Evolutionary conservation across 1,140 invertebrate species (phyloP), one percentile per base, ranked within the genome.

Genomic region (Drosophila auraria): DNA sequence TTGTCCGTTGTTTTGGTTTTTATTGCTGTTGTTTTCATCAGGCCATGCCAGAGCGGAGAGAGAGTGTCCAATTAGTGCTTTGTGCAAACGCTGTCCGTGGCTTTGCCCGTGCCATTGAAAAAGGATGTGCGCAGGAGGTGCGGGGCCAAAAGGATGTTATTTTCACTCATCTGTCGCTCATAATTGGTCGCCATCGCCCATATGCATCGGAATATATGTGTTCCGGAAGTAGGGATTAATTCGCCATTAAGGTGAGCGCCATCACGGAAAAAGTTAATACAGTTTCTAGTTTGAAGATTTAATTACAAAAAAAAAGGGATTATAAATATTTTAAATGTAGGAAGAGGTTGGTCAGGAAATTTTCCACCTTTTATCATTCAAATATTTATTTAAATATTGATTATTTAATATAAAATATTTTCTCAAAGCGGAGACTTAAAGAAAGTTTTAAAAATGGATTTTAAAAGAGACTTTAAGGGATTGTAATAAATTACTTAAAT

Each of bases 41-140:
- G 66, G 23, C 53, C 65, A 11, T n/a, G 45, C 40, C 68, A 72
- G 53, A 60, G 68, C 27, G 27, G 27, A 30, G 27, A 30, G 30
- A 33, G 33, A 66, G 64, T 73, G 54, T 73, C 47, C 70, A 73
- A 72, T 73, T 72, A 73, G 70, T 50, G 70, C 38, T 38, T 60
- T 72, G 44, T 60, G 53, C 23, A 51, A 71, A 42, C 70, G 44
- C 36, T 51, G 53, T n/a, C 45, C 70, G 36, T 42, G 53, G 36
- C 27, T 47, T 57, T 45, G 47, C 63, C 47, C 17, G 23, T 59
- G 61, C 23, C 33, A 57, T 11, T 15, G 25, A 44, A 8, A 42
- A 44, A 30, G 54, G n/a, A 42, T 59, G 12, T 58, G 9, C 15
- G 17, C 17, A 14, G 5, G 25, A 9, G 8, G 15, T 14, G 0